A percentile compares a stretch with the other conserved stretches of the same genome.
Evolutionary conservation across 2,888 invertebrate genomes (phyloP).

Genomic region (Hydrotaea diabolus): DNA sequence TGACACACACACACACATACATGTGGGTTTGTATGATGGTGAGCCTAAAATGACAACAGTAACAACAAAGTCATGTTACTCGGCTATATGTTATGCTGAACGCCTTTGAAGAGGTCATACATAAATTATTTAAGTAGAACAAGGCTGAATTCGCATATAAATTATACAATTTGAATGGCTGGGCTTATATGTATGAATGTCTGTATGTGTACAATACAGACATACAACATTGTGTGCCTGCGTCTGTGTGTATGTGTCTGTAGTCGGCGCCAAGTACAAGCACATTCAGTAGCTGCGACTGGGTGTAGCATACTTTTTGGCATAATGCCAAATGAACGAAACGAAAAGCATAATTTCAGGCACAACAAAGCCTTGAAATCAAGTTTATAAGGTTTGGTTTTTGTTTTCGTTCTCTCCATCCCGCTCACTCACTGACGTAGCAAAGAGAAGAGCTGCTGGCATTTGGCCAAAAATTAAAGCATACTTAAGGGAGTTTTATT

Average conservation of each 20-base stretch:
- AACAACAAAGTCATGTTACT: constrained; percentile 40
- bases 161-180: constrained; percentile 40
- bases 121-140: constrained; percentile 70
- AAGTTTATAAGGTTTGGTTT: constrained; percentile 44
- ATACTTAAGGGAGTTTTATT: neutral
- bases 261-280: constrained; percentile 29
- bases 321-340: constrained; percentile 63
- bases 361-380: constrained; percentile 51
- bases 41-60: constrained; percentile 30
- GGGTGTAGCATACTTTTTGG: constrained; percentile 65
- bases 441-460: constrained; percentile 7
- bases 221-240: no score
- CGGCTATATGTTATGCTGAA: constrained; percentile 52
- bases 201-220: neutral
- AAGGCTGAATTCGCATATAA: constrained; percentile 64
- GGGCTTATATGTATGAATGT: neutral
- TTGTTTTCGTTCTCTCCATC: constrained; percentile 22
- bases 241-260: neutral
- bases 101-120: constrained; percentile 62
- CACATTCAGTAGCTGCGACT: neutral
- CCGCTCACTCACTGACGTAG: neutral
- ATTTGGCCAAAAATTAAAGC: constrained; percentile 30
- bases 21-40: neutral
- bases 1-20: constrained; percentile 31
- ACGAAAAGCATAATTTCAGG: constrained; percentile 47